Base-by-base conservation (phyloP, 2,888 invertebrate genomes). In the Pedicia rivosa region DNA sequence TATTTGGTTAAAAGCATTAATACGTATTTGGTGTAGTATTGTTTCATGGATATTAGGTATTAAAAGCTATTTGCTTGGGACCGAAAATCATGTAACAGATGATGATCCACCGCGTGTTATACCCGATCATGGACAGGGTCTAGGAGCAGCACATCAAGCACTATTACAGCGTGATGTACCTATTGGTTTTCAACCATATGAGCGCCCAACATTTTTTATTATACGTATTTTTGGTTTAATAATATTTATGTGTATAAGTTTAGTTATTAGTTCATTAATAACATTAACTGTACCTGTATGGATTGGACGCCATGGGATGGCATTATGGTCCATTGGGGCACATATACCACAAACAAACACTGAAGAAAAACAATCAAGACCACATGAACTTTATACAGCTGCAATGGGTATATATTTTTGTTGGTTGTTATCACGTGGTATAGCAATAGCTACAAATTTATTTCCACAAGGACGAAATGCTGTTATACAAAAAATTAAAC, bases 341-440 rank as follows among this genome's bases (percentile, higher is more conserved):
- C 50, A 52, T 35, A 39, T 29, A 26, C 61, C 57, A 8, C 54
- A 58, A 3, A 53, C 57, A 17, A 44, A 40, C n/a, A 19, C 10
- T 8, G 48, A 48, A 6, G 59, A 59, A 40, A 50, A 50, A 24
- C 43, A 56, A 0, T 66, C 74, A n/a, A 70, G 76, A 13, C 84
- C 94, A 0, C 95, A 97, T 57, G 97, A 97, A 61, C 63, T 97
- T 4, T 97, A 98, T 57, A 95, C 95, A 1, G 87, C 91, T 0
- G 91, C 94, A 1, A 84, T 57, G 62, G 86, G 97, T 5, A 78
- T 91, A 45, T 98, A 97, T 63, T 71, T 91, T 12, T 92, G 92
- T 60, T 95, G 95, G 94, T 70, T 94, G 42, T 63, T 74, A n/a
- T 79, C 87, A 0, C 74, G 92, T 24, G 82, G 83, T 12, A 67